phyloP scores from a whole-genome alignment of 1,140 invertebrate genomes.

The Whitmania pigra region DNA sequence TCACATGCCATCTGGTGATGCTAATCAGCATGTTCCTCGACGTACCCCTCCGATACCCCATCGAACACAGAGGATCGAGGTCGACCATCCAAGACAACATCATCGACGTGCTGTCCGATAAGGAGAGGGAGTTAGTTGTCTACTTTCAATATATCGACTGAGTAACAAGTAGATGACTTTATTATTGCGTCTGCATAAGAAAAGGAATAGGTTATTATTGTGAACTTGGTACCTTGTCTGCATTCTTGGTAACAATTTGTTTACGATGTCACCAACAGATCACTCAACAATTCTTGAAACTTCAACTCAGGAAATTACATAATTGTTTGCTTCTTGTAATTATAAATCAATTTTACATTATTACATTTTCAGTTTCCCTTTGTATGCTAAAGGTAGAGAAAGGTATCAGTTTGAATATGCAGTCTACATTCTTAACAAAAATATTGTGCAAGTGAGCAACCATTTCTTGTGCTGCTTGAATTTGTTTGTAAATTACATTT shows the following conservation, averaged over 20 bases:
- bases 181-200: background rate
- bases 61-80: constrained; percentile 60
- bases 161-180: too few species aligned
- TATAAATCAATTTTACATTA: too few species aligned
- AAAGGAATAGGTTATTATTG: background rate
- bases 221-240: too few species aligned
- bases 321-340: too few species aligned
- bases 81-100: constrained; percentile 65
- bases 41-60: constrained; percentile 64
- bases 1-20: constrained; percentile 61
- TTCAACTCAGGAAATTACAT: too few species aligned
- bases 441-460: constrained; percentile 57
- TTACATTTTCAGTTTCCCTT: constrained; percentile 55
- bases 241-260: too few species aligned
- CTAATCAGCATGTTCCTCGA: constrained; percentile 68
- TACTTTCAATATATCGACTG: too few species aligned
- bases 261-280: too few species aligned
- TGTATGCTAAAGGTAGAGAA: constrained; percentile 61
- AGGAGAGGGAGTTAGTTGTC: constrained; percentile 57
- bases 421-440: constrained; percentile 74
- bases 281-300: too few species aligned
- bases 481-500: background rate
- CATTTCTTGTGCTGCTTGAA: constrained; percentile 1
- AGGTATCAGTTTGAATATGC: constrained; percentile 64
- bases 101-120: constrained; percentile 55